These are phyloP conservation scores for Melinaea marsaeus DNA, from an alignment of 2,888 invertebrate species.

Conservation along the genomic window DNA sequence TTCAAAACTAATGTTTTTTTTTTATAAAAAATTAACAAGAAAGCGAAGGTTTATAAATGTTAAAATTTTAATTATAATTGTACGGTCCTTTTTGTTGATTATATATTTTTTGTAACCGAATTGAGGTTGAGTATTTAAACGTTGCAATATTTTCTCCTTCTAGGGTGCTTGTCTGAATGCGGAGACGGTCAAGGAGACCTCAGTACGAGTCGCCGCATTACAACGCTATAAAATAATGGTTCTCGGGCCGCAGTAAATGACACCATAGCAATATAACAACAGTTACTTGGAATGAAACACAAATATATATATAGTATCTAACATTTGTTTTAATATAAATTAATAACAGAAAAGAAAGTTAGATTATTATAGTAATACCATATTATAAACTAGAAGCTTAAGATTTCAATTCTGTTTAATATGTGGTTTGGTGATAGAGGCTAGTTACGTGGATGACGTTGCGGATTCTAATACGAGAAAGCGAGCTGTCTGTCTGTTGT, in stretches of 20 bases:
- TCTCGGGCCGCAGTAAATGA: background rate
- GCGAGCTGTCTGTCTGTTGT: background rate
- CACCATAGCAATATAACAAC: background rate
- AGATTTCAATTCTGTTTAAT: slow-evolving; percentile 3
- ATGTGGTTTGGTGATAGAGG: background rate
- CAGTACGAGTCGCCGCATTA: background rate
- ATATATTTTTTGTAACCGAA: background rate
- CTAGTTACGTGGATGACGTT: background rate
- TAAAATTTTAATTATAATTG: no score
- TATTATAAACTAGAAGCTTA: slow-evolving; percentile 2
- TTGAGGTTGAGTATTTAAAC: background rate
- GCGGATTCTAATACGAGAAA: background rate
- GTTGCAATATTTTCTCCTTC: slow-evolving; percentile 3
- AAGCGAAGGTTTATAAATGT: no score
- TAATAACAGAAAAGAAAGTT: slow-evolving; percentile 3
- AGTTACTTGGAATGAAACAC: background rate
- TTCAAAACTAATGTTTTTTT: no score
- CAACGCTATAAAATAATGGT: background rate
- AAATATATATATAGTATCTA: background rate
- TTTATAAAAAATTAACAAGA: no score
- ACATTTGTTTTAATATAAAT: background rate
- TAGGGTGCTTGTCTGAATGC: slow-evolving; percentile 2
- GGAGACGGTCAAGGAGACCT: slow-evolving; percentile 2
- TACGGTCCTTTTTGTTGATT: no score
- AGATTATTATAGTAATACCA: slow-evolving; percentile 3